Evolutionary conservation across 1,140 invertebrate genomes (phyloP).

Genomic region (Orius insidiosus): DNA sequence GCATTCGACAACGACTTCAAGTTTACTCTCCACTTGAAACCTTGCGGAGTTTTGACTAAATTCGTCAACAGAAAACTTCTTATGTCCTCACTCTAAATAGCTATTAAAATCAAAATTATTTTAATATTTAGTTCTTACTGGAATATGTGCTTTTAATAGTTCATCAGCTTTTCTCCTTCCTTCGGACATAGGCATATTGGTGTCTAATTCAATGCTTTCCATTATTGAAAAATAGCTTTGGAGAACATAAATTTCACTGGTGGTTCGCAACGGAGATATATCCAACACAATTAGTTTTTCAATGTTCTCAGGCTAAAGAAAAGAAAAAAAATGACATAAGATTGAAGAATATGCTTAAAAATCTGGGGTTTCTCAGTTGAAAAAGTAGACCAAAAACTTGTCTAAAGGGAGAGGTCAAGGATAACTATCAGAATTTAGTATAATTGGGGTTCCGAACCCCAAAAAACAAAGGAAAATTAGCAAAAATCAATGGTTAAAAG

Average conservation of each 20-base stretch:
- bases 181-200: slow-evolving; percentile 40
- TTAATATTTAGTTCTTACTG: slow-evolving; percentile 12
- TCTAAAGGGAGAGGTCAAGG: no score
- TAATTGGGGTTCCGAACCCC: no score
- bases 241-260: slow-evolving; percentile 43
- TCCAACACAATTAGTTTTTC: slow-evolving; percentile 69
- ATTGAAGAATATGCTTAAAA: no score
- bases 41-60: slow-evolving; percentile 40
- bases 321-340: slow-evolving; percentile 14
- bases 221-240: slow-evolving; percentile 45
- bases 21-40: slow-evolving; percentile 55
- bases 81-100: slow-evolving; percentile 26
- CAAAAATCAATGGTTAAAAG: no score
- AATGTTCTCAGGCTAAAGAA: slow-evolving; percentile 51
- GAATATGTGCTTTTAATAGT: slow-evolving; percentile 28
- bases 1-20: slow-evolving; percentile 45
- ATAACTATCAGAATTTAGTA: no score
- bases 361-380: no score
- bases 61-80: slow-evolving; percentile 66
- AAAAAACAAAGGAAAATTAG: no score
- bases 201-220: slow-evolving; percentile 35
- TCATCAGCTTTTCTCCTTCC: slow-evolving; percentile 39
- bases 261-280: slow-evolving; percentile 54
- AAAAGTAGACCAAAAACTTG: no score
- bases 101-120: neutral